Percentiles rank a stretch among this genome's conserved stretches.
These are phyloP conservation scores for Garra rufa DNA, from an alignment of 2,113 vertebrate species.

Conservation along the genomic window DNA sequence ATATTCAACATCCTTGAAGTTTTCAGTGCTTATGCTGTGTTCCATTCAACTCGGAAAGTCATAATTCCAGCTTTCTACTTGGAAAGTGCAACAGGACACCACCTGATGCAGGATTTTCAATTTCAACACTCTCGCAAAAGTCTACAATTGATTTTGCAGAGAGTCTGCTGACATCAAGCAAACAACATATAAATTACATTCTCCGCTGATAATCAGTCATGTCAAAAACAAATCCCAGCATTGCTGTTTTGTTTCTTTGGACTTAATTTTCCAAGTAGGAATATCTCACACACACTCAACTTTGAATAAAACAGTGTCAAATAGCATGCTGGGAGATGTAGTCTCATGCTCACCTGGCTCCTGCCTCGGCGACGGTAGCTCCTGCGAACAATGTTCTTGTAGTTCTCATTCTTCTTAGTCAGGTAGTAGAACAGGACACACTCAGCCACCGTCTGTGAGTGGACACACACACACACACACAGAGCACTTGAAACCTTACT, in stretches of 20 bases:
- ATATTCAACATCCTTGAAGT: not conserved
- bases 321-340: conserved; percentile 34
- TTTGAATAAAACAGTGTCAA: not conserved
- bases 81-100: not conserved
- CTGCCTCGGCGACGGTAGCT: conserved; percentile 93
- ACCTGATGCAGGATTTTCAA: not conserved
- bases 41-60: not conserved
- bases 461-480: conserved; percentile 29
- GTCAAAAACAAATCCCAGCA: not conserved
- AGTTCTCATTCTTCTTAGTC: conserved; percentile 99
- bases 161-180: not conserved
- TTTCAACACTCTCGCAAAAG: not conserved
- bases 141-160: conserved; percentile 3
- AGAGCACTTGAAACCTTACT: not conserved
- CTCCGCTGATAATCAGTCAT: not conserved
- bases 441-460: conserved; percentile 91
- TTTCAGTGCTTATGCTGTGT: not conserved
- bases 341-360: conserved; percentile 83
- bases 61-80: not conserved
- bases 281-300: not conserved
- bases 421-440: conserved; percentile 98
- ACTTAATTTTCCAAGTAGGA: not conserved
- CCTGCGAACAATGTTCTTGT: conserved; percentile 94
- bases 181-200: not conserved
- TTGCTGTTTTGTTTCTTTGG: not conserved